Base-by-base conservation (phyloP, 1,140 invertebrate species). In the Geopemphigus sp. region DNA sequence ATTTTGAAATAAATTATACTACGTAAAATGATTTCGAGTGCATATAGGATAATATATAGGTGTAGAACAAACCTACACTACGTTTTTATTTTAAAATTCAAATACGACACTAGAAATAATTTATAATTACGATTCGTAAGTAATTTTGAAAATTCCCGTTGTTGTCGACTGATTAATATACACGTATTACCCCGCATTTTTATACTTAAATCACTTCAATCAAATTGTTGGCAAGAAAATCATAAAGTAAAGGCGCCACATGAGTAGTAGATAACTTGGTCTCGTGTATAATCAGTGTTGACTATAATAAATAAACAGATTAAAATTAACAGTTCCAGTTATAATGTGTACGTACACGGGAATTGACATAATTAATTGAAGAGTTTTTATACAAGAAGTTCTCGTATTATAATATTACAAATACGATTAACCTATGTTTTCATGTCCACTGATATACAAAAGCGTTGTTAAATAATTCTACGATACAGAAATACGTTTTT, bases 161-260 rank as follows among this genome's bases (percentile, higher is more conserved):
- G 32, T 14, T 24, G n/a, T 6, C n/a, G 64, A 68, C 39, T 68
- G 39, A 68, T 68, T 68, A 68, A 68, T 68, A 47, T 68, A 6
- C 22, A 47, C 10, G 6, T 22, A 19, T 22, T 17, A 64, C 17
- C n/a, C 39, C 39, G n/a, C 45, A 47, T 68, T 47, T 22, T 22
- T 68, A 47, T 47, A 47, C n/a, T 68, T 47, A 45, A 68, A 47
- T 68, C n/a, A 47, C 39, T 45, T 68, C 15, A 68, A 68, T 68
- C 15, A 47, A 68, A 47, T 24, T 32, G 26, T 68, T 68, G 64
- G 32, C 64, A 68, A 68, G 64, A 68, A 47, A 15, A 15, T 45
- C 39, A 14, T 14, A 68, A 39, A 68, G 24, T 47, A 47, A 68
- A 68, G 64, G 64, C 64, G 64, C 64, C 64, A 68, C 64, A 68